Percentiles rank a stretch among this genome's conserved stretches.
Conservation (phyloP, 2,797 vertebrate species). For the Malacoctenus gilli region DNA sequence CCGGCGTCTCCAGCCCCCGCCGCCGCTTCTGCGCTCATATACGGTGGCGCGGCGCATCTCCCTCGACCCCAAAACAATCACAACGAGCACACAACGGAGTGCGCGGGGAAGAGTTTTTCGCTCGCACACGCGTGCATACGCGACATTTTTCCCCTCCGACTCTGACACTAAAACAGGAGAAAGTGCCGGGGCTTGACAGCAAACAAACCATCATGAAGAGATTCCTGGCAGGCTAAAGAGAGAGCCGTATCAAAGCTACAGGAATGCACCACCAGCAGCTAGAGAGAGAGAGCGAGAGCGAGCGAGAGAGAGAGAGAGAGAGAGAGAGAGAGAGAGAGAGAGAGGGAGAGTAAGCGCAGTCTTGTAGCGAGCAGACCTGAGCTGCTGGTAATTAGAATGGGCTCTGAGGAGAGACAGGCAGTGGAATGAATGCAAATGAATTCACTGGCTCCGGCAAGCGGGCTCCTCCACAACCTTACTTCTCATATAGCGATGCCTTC, state of each 20-base stretch:
- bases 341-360: slow-evolving; percentile 58
- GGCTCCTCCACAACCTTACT: slow-evolving; percentile 71
- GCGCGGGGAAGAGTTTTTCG: slow-evolving; percentile 34
- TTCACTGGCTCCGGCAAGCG: slow-evolving; percentile 73
- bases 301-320: slow-evolving; percentile 12
- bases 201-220: slow-evolving; percentile 70
- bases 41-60: slow-evolving; percentile 43
- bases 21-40: slow-evolving; percentile 4
- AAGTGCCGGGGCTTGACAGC: slow-evolving; percentile 63
- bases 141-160: slow-evolving; percentile 46
- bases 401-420: slow-evolving; percentile 79
- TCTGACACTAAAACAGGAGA: slow-evolving; percentile 60
- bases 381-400: slow-evolving; percentile 82
- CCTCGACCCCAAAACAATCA: slow-evolving; percentile 63
- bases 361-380: slow-evolving; percentile 70
- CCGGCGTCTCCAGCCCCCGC: neutral
- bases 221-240: slow-evolving; percentile 69
- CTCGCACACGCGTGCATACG: slow-evolving; percentile 51
- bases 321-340: slow-evolving; percentile 22
- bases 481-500: slow-evolving; percentile 71
- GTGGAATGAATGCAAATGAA: slow-evolving; percentile 84
- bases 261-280: slow-evolving; percentile 69
- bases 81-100: slow-evolving; percentile 46
- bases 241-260: slow-evolving; percentile 73
- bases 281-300: slow-evolving; percentile 32